Conservation (phyloP, 2,113 vertebrate genomes). For the Embiotoca jacksoni region DNA sequence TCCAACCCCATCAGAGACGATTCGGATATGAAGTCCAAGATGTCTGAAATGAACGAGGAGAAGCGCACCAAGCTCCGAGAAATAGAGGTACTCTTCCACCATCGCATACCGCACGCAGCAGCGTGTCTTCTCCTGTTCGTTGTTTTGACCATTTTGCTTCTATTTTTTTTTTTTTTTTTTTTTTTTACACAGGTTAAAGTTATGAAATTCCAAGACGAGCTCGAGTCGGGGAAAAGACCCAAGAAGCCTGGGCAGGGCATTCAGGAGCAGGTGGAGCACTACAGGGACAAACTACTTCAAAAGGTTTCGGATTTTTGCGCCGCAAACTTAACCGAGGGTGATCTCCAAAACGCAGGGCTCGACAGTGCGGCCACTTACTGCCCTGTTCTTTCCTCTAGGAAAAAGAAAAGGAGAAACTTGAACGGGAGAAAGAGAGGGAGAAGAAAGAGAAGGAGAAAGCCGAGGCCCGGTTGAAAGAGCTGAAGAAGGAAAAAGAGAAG, state of each 20-base stretch:
- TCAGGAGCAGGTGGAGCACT: slow-evolving; percentile 98
- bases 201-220: slow-evolving; percentile 99
- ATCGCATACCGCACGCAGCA: too few relatives aligned
- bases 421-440: slow-evolving; percentile 94
- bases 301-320: slow-evolving; percentile 81
- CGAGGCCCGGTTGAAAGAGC: slow-evolving; percentile 91
- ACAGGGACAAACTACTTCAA: slow-evolving; percentile 97
- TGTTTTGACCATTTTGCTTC: not conserved
- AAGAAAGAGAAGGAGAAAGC: slow-evolving; percentile 91
- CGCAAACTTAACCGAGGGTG: too few relatives aligned
- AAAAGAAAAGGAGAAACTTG: slow-evolving; percentile 94
- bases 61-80: slow-evolving; percentile 96
- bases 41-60: slow-evolving; percentile 97
- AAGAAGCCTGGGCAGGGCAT: slow-evolving; percentile 96
- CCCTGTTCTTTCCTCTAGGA: slow-evolving; percentile 82
- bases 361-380: not conserved
- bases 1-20: slow-evolving; percentile 93
- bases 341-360: not conserved
- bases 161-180: slow-evolving; percentile 2
- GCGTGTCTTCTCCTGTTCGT: not conserved
- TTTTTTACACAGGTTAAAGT: slow-evolving; percentile 92
- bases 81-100: slow-evolving; percentile 89
- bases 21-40: slow-evolving; percentile 90
- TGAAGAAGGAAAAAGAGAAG: slow-evolving; percentile 88
- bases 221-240: slow-evolving; percentile 97